Evolutionary conservation across 2,113 vertebrate genomes (phyloP), one percentile per base, ranked within the genome.

Genomic region (Lepidothrix coronata): DNA sequence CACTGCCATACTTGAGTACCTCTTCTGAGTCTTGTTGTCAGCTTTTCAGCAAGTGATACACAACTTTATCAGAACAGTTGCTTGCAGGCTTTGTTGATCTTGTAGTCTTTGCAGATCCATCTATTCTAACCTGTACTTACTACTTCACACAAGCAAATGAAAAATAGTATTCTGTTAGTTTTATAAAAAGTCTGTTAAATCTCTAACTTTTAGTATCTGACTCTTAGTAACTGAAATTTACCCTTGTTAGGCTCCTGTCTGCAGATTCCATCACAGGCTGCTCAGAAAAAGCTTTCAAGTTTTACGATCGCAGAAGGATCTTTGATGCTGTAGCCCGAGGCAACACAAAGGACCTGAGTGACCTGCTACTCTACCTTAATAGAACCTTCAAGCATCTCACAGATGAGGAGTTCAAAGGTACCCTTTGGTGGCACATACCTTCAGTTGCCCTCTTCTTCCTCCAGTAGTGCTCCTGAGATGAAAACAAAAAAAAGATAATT

Each of bases 311-410:
- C 57, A 97, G 84, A 76, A 95, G 88, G 92, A 95, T 99, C 89
- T 99, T 99, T 84, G 98, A 99, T 33, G 99, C 99, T 0, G 99
- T 98, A 6, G 98, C 99, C 83, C 98, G 97, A 72, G 97, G 99
- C 30, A 98, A 99, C 52, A 97, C 98, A 28, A 91, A 52, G 35
- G 96, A 98, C 65, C 97, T 99, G 88, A 97, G 98, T 28, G 98
- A 98, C 73, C 97, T 99, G 65, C 85, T 98, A 4, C 66, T 97
- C 49, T 99, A 99, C 90, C 98, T 99, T 90, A 91, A 94, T 1
- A 97, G 84, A 78, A 98, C 97, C 81, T 96, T 97, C 97, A 99
- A 99, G 93, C 98, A 97, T 54, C 98, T 99, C 79, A 98, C 98
- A 2, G 98, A 99, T 96, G 93, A 97, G 41, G 97, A 98, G 73